Percentiles rank a stretch among this genome's conserved stretches.
These are phyloP conservation scores for Gymnocephalus cernua DNA, from an alignment of 2,113 vertebrate genomes.

Conservation along the genomic window DNA sequence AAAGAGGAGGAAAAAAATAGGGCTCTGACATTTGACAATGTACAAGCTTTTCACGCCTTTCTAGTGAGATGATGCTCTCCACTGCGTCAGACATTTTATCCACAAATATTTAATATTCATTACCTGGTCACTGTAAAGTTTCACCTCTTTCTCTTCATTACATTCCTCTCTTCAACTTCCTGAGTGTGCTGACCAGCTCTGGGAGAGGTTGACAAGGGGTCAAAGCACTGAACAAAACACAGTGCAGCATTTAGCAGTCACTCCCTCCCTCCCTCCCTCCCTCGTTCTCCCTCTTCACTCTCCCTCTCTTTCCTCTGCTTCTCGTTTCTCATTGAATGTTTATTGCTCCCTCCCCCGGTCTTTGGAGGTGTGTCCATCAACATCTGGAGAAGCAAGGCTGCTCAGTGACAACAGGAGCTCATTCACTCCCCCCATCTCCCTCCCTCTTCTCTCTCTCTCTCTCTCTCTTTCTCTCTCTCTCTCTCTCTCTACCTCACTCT, in stretches of 20 bases:
- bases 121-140: neutral
- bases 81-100: neutral
- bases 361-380: conserved; percentile 79
- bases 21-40: neutral
- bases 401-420: conserved; percentile 63
- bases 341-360: conserved; percentile 32
- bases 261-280: neutral
- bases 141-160: conserved; percentile 10
- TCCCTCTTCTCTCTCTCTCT: conserved; percentile 28
- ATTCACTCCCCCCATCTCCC: conserved; percentile 54
- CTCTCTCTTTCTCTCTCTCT: conserved; percentile 34
- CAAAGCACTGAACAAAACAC: conserved; percentile 55
- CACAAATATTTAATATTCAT: neutral
- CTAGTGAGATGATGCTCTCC: neutral
- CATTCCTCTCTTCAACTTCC: conserved; percentile 44
- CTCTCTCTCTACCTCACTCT: conserved; percentile 36
- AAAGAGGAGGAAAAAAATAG: neutral
- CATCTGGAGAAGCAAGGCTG: conserved; percentile 76
- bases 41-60: conserved; percentile 9
- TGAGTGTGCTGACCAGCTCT: conserved; percentile 51
- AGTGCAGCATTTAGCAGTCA: conserved; percentile 26
- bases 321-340: conserved; percentile 49
- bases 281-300: neutral
- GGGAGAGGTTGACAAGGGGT: conserved; percentile 73
- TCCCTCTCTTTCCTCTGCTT: neutral